Evolutionary conservation across 2,797 vertebrate species (phyloP).

Genomic region (Oreonectes daqikongensis): DNA sequence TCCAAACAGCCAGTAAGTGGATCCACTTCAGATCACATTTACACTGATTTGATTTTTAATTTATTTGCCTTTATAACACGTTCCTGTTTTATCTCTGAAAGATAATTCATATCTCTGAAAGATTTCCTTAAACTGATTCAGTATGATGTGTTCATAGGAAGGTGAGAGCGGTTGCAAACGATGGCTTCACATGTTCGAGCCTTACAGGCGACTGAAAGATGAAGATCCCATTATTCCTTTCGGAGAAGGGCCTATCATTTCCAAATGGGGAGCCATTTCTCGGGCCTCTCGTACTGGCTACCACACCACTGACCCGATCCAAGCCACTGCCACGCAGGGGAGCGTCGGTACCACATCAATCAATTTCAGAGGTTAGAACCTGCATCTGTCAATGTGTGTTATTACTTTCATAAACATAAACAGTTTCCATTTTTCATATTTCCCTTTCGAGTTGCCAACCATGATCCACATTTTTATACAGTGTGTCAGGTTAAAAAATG

Average conservation of each 20-base stretch:
- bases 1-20: conserved; percentile 58
- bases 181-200: conserved; percentile 86
- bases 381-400: background rate
- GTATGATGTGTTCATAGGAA: conserved; percentile 66
- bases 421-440: too few relatives aligned
- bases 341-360: conserved; percentile 88
- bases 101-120: too few relatives aligned
- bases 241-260: conserved; percentile 95
- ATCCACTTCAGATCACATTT: conserved; percentile 4
- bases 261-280: conserved; percentile 98
- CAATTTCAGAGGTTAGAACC: conserved; percentile 87
- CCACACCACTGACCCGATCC: conserved; percentile 92
- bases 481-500: too few relatives aligned
- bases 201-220: conserved; percentile 88
- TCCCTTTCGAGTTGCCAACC: too few relatives aligned
- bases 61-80: background rate
- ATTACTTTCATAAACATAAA: background rate
- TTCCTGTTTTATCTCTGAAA: background rate
- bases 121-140: too few relatives aligned
- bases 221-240: conserved; percentile 98
- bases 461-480: too few relatives aligned
- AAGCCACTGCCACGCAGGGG: conserved; percentile 93
- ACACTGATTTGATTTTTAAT: background rate
- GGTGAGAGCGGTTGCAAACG: conserved; percentile 81
- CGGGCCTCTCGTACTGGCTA: conserved; percentile 92